Base-by-base conservation (phyloP, 2,888 invertebrate species). In the Synergus itoensis region DNA sequence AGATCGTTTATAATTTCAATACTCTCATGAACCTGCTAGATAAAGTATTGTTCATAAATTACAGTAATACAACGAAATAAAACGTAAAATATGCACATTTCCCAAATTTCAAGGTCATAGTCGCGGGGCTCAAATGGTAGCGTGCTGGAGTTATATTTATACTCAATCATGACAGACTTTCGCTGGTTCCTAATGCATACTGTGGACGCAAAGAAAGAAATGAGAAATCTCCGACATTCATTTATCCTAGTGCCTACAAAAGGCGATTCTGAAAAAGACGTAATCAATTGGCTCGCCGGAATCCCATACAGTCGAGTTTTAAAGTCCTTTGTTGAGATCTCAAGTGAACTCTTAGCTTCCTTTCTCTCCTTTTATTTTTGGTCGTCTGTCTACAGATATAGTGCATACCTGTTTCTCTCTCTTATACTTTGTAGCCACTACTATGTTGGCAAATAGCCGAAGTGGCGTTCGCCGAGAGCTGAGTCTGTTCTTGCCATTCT, bases 351-450 rank as follows among this genome's bases (percentile, higher is more conserved):
- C 7, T 21, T 53, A 77, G 75, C 78, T 77, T 67, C 62, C 53
- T 73, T 77, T 79, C 57, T 53, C n/a, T 40, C 43, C 14, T 28
- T 76, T 43, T 77, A 62, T 77, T 75, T 77, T 69, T 76, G 79
- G 9, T 62, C 63, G 67, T 79, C 48, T 62, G 40, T 11, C 36
- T 16, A 12, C 48, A 28, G 53, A 73, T 53, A 48, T 73, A 73
- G 16, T 53, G 9, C 53, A 53, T 76, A 48, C 67, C 28, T 60
- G 53, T 65, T 77, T 62, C 18, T 41, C 64, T 57, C 36, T 21
- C 60, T 60, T 65, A 75, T 8, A 57, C 21, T 77, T 63, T 64
- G 4, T 43, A 79, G 63, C 36, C 76, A 73, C 36, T n/a, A 53
- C 53, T 48, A 36, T 36, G 36, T 73, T 73, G 48, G 53, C 73